These are phyloP conservation scores for Spisula subtruncata DNA, from an alignment of 2,888 invertebrate species.

Conservation along the genomic window DNA sequence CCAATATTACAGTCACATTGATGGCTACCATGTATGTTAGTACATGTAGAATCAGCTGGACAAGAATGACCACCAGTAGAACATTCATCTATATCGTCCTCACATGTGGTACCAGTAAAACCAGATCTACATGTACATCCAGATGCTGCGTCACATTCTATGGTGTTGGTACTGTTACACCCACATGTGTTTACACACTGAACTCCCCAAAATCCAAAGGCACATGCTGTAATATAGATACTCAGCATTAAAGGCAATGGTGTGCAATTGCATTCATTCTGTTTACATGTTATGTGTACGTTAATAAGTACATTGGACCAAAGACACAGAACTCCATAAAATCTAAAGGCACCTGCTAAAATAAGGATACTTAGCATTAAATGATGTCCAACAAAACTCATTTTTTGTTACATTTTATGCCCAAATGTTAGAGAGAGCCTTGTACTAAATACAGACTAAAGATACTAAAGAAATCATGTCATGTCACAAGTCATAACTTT, in stretches of 20 bases:
- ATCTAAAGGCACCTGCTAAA: too few species aligned
- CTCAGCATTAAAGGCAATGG: background rate
- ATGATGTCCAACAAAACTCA: too few species aligned
- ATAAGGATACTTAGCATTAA: too few species aligned
- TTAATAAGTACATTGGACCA: too few species aligned
- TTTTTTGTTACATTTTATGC: too few species aligned
- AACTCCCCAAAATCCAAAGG: constrained; percentile 54
- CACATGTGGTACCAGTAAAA: constrained; percentile 72
- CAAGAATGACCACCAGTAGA: constrained; percentile 29
- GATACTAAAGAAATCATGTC: too few species aligned
- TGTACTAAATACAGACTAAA: too few species aligned
- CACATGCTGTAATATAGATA: constrained; percentile 59
- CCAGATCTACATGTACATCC: constrained; percentile 68
- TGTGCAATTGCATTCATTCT: too few species aligned
- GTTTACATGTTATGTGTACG: too few species aligned
- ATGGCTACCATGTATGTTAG: constrained; percentile 60
- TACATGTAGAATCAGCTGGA: constrained; percentile 27
- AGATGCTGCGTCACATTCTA: constrained; percentile 53
- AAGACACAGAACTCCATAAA: too few species aligned
- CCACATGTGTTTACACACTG: constrained; percentile 66
- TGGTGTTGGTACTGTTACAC: constrained; percentile 59
- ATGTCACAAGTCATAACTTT: too few species aligned
- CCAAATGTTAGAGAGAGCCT: too few species aligned
- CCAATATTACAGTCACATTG: constrained; percentile 54
- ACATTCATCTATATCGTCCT: constrained; percentile 69